A percentile compares a stretch with the other conserved stretches of the same genome.
phyloP scores from a whole-genome alignment of 2,113 vertebrate genomes.

The Nothocercus julius region DNA sequence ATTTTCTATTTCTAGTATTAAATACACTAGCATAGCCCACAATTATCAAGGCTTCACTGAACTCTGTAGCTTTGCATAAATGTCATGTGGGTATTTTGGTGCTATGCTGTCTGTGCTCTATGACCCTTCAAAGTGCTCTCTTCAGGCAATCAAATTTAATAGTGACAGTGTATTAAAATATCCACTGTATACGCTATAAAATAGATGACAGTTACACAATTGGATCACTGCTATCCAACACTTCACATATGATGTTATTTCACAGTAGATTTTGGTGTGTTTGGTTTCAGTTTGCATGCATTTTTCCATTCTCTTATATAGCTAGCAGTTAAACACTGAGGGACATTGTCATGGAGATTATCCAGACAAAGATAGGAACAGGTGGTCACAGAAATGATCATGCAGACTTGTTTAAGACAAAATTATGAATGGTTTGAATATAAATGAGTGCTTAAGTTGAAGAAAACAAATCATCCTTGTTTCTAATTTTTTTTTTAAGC shows the following conservation, averaged over 20 bases:
- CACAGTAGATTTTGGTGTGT: background rate
- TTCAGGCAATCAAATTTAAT: background rate
- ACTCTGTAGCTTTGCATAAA: background rate
- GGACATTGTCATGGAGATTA: constrained; percentile 48
- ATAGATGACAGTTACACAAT: background rate
- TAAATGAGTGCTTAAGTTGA: background rate
- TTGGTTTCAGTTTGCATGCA: background rate
- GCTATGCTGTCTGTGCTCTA: background rate
- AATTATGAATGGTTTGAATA: background rate
- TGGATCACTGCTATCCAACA: background rate
- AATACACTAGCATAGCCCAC: background rate
- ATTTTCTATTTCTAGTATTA: background rate
- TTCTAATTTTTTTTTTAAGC: too few species aligned
- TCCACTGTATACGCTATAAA: background rate
- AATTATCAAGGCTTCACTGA: background rate
- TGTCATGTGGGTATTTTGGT: background rate
- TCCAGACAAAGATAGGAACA: constrained; percentile 25
- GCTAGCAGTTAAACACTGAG: background rate
- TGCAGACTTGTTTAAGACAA: background rate
- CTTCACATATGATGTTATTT: background rate
- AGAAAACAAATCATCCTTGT: too few species aligned
- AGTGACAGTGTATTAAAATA: background rate
- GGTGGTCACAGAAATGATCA: background rate
- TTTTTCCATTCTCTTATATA: background rate
- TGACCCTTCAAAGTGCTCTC: background rate